Percentiles rank a stretch among this genome's conserved stretches.
Evolutionary conservation across 2,113 vertebrate genomes (phyloP).

Genomic region (Ochotona princeps): DNA sequence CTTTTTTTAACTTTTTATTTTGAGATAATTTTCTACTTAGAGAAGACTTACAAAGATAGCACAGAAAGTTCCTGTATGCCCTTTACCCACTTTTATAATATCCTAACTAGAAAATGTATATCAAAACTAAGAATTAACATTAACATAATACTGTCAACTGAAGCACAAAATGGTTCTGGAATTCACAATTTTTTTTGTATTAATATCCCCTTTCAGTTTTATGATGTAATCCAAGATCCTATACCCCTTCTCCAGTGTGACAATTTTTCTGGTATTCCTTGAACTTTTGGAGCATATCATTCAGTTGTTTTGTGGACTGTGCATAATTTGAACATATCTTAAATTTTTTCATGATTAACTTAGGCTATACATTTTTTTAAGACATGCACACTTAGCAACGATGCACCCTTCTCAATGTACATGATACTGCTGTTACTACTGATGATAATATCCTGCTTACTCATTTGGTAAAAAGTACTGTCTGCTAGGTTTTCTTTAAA

Average conservation of each 20-base stretch:
- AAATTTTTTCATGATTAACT: conserved; percentile 25
- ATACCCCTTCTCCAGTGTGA: background rate
- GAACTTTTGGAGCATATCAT: conserved; percentile 21
- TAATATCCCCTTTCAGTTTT: conserved; percentile 5
- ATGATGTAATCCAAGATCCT: background rate
- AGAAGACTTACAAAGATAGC: conserved; percentile 33
- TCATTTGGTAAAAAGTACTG: conserved; percentile 17
- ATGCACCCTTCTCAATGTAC: background rate
- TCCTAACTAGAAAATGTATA: conserved; percentile 26
- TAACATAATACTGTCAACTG: conserved; percentile 27
- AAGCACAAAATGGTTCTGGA: conserved; percentile 29
- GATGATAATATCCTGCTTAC: background rate
- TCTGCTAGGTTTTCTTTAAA: conserved; percentile 52
- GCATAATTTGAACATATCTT: background rate
- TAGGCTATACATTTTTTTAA: conserved; percentile 30
- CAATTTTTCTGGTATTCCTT: conserved; percentile 15
- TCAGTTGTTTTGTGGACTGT: background rate
- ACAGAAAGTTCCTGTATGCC: background rate
- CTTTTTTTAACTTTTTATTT: conserved; percentile 48
- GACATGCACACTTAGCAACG: conserved; percentile 4
- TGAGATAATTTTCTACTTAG: conserved; percentile 50
- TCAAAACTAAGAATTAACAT: conserved; percentile 46
- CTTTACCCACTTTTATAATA: conserved; percentile 3
- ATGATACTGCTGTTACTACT: conserved; percentile 13
- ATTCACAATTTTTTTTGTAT: background rate